Evolutionary conservation across 2,797 vertebrate species (phyloP), one percentile per base, ranked within the genome.

Genomic region (Pelochelys cantorii): DNA sequence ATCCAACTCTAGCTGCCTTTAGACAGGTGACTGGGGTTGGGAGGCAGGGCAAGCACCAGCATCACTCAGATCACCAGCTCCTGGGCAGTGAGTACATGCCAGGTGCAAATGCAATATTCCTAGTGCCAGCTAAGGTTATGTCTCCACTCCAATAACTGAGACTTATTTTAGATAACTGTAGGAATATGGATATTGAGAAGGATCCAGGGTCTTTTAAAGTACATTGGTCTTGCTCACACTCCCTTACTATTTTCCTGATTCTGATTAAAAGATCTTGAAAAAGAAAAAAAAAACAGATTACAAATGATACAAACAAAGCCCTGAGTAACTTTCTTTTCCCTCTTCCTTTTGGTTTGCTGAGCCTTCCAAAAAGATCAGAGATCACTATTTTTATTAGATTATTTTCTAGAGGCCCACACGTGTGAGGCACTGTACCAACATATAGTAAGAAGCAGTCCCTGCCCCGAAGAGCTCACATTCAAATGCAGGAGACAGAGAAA

Each of bases 401-500:
- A 56, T 34, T 4, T 77, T 11, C 65, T 65, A 2, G 5, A 15
- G 71, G 48, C 10, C 37, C 31, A 6, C 29, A 17, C 34, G 25
- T 5, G 62, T 27, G 48, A 86, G 62, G 15, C 25, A 42, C 34
- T 56, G 2, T 37, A 23, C 17, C 31, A 60, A 56, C 12, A 57
- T 17, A 3, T 11, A 37, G 3, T 31, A n/a, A 62, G 37, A 81
- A 85, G 34, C 2, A 17, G 17, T 10, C 31, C 31, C 62, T n/a
- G 62, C 71, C 71, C 71, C 1, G 11, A 77, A 14, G 22, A 34
- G 3, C 42, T 37, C 0, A 1, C 11, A 68, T 79, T 48, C 78
- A 13, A 81, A 10, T 0, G 0, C 4, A 3, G 78, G 31, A 74
- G 14, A n/a, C 15, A 15, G 8, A 37, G 81, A 7, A 3, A 80